Percentiles rank a stretch among this genome's conserved stretches.
These are phyloP conservation scores for Eretmocerus hayati DNA, from an alignment of 2,888 invertebrate genomes.

Conservation along the genomic window DNA sequence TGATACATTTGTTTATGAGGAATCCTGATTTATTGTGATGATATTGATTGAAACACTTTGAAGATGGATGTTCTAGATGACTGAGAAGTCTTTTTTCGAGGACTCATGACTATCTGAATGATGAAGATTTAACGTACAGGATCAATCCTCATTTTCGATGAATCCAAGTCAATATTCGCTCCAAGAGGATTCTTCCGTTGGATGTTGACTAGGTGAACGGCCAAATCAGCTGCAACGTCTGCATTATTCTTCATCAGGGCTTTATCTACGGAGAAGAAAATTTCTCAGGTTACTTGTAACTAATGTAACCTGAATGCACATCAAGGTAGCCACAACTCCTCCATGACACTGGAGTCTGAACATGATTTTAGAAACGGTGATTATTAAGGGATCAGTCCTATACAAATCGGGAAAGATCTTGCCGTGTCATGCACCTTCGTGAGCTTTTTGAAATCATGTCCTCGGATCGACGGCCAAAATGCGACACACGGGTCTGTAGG, in stretches of 20 bases:
- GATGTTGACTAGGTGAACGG: slow-evolving; percentile 43
- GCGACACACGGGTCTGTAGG: too few relatives aligned
- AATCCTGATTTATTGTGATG: neutral
- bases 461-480: too few relatives aligned
- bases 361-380: too few relatives aligned
- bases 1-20: neutral
- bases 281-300: neutral
- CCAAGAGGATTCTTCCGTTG: neutral
- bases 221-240: slow-evolving; percentile 70
- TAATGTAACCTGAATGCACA: too few relatives aligned
- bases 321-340: too few relatives aligned
- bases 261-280: slow-evolving; percentile 57
- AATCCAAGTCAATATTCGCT: neutral
- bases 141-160: slow-evolving; percentile 14
- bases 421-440: too few relatives aligned
- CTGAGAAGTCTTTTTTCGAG: too few relatives aligned
- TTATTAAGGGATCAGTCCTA: too few relatives aligned
- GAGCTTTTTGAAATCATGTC: too few relatives aligned
- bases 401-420: too few relatives aligned
- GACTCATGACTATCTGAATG: too few relatives aligned
- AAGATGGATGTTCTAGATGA: neutral
- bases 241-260: slow-evolving; percentile 93
- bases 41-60: neutral
- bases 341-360: too few relatives aligned
- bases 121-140: slow-evolving; percentile 32